These are phyloP conservation scores for Reinhardtius hippoglossoides DNA, from an alignment of 2,113 vertebrate genomes.

Conservation along the genomic window DNA sequence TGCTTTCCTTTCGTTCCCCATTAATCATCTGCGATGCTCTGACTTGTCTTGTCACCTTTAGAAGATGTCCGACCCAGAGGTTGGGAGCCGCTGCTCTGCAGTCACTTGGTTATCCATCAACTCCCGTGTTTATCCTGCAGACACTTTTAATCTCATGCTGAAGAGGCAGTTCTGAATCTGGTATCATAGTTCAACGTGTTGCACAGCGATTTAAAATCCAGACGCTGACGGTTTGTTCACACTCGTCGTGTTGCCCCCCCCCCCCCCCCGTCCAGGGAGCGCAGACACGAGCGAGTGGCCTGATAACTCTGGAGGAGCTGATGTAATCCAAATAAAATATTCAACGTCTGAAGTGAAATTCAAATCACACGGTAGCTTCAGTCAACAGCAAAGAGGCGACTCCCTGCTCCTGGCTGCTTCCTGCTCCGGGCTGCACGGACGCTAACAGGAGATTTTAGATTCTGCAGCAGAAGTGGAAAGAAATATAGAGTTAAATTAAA, in stretches of 20 bases:
- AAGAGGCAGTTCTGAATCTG: not conserved
- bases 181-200: not conserved
- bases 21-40: not conserved
- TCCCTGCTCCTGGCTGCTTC: too few relatives aligned
- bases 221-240: too few relatives aligned
- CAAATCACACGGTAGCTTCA: not conserved
- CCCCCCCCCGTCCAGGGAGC: too few relatives aligned
- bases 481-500: too few relatives aligned
- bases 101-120: not conserved
- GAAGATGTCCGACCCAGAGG: not conserved
- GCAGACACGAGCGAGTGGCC: too few relatives aligned
- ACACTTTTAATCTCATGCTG: not conserved
- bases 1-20: not conserved
- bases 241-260: too few relatives aligned
- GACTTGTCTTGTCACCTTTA: not conserved
- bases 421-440: too few relatives aligned
- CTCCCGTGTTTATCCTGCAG: not conserved
- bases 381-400: not conserved
- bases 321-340: constrained; percentile 51
- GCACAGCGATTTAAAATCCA: too few relatives aligned
- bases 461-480: too few relatives aligned
- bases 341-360: not conserved
- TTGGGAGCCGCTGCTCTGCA: not conserved
- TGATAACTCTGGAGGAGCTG: constrained; percentile 23
- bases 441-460: too few relatives aligned